phyloP scores from a whole-genome alignment of 1,140 invertebrate genomes.

The Gryllus bimaculatus region DNA sequence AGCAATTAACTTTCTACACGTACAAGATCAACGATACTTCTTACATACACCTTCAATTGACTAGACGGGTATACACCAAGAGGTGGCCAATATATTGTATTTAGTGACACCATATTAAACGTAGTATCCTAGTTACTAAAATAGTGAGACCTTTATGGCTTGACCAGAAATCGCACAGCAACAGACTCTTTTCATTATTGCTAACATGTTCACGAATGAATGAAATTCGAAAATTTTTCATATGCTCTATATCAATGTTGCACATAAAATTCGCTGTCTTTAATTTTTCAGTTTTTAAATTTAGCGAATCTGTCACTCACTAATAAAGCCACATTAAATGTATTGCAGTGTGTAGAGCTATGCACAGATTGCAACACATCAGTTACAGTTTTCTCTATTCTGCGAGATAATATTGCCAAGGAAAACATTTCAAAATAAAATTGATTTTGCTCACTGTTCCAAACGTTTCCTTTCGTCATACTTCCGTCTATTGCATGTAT shows the following conservation, averaged over 20 bases:
- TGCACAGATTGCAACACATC: not conserved
- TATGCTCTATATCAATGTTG: conserved; percentile 7
- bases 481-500: not conserved
- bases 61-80: not conserved
- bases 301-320: not conserved
- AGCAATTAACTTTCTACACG: too few species aligned
- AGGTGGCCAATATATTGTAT: not conserved
- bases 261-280: not conserved
- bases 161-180: not conserved
- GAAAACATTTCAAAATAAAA: not conserved
- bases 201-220: not conserved
- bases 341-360: not conserved
- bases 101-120: not conserved
- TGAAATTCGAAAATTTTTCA: not conserved
- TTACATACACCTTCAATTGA: not conserved
- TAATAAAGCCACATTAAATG: not conserved
- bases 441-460: too few species aligned
- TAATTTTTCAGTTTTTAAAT: not conserved
- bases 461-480: not conserved
- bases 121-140: too few species aligned
- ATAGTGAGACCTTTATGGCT: not conserved
- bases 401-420: not conserved
- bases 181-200: not conserved
- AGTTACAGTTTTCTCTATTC: not conserved
- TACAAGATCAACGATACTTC: not conserved